Base-by-base conservation (phyloP, 2,113 vertebrate species). In the Labrus mixtus region DNA sequence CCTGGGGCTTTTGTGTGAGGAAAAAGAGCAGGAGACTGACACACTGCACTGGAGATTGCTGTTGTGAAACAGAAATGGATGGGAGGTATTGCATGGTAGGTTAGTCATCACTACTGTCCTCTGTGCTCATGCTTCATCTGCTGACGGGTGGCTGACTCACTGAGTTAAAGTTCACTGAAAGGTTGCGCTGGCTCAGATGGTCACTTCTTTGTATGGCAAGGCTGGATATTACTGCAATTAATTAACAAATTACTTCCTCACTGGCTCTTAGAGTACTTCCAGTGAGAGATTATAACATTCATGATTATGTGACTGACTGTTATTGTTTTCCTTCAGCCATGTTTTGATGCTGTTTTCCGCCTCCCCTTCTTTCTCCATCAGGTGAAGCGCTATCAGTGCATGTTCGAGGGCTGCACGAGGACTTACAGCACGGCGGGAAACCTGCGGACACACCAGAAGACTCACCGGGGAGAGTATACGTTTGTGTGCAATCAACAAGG, bases 351-450 rank as follows among this genome's bases (percentile, higher is more conserved):
- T 64, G 12, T 45, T 45, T 10, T 45, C 17, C 20, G 20, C 20
- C 4, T 77, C 16, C 20, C 9, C 46, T 61, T 39, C 13, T 73
- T 41, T 37, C 3, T 6, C 19, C 19, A 1, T 63, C 55, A 99
- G 98, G 97, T 99, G 13, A 99, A 99, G 90, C 94, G 98, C 46
- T 99, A 98, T 92, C 97, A 99, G 94, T 99, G 98, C 91, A 98
- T 96, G 79, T 99, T 99, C 15, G 98, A 98, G 92, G 98, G 98
- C 86, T 99, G 98, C 78, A 97, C 96, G 0, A 96, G 98, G 43
- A 99, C 98, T 33, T 99, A 99, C 83, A 99, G 98, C 94, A 99
- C 98, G 17, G 97, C 97, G 0, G 98, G 98, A 41, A 99, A 99
- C 93, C 94, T 99, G 83, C 96, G 98, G 68, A 99, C 98, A 3